Percentiles rank a stretch among this genome's conserved stretches.
These are phyloP conservation scores for Bombus waltoni DNA, from an alignment of 1,140 invertebrate genomes.

Conservation along the genomic window DNA sequence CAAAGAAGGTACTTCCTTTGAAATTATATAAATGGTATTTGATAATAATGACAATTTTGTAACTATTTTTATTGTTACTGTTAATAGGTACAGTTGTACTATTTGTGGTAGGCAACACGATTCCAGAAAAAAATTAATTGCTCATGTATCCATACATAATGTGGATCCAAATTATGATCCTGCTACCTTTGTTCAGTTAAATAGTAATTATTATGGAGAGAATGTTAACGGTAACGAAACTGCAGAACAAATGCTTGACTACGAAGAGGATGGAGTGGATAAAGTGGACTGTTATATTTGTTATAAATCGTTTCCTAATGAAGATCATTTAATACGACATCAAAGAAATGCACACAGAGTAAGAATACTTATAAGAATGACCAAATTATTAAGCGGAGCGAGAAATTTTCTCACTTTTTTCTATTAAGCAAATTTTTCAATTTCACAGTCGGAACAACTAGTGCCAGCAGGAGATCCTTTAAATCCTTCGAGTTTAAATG, in stretches of 20 bases:
- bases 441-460: constrained; percentile 70
- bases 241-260: constrained; percentile 71
- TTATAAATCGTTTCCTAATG: constrained; percentile 82
- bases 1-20: constrained; percentile 76
- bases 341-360: constrained; percentile 81
- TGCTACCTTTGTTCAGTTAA: constrained; percentile 82
- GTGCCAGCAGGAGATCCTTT: constrained; percentile 59
- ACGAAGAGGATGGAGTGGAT: constrained; percentile 76
- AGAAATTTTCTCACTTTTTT: not conserved
- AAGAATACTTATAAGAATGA: not conserved
- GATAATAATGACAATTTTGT: not conserved
- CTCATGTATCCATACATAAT: constrained; percentile 84
- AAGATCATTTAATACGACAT: constrained; percentile 82
- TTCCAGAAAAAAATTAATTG: constrained; percentile 84
- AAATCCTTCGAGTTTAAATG: constrained; percentile 67
- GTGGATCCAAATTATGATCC: constrained; percentile 82
- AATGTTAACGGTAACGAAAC: constrained; percentile 74
- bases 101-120: constrained; percentile 85
- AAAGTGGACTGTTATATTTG: constrained; percentile 81
- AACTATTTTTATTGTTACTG: constrained; percentile 11
- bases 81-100: constrained; percentile 80
- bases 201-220: constrained; percentile 80
- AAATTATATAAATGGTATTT: not conserved
- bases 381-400: not conserved
- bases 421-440: constrained; percentile 1